A percentile compares a stretch with the other conserved stretches of the same genome.
phyloP scores from a whole-genome alignment of 2,113 vertebrate species.

The Planiliza haematocheilus region DNA sequence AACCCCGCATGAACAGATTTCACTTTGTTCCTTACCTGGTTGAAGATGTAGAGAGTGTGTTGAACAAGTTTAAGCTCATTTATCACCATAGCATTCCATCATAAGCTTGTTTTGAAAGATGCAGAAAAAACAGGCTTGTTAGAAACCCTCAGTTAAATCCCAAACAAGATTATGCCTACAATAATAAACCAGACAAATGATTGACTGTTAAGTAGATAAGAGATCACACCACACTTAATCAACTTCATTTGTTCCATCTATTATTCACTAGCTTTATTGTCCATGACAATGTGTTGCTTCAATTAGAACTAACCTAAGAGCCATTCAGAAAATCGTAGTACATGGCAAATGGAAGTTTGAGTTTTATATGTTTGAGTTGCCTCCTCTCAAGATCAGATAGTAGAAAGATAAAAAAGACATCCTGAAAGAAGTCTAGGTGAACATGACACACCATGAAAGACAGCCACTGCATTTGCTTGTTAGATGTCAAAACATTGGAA shows the following conservation, averaged over 20 bases:
- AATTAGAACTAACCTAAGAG: too few relatives aligned
- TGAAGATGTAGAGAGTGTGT: neutral
- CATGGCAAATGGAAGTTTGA: too few relatives aligned
- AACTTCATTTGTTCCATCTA: neutral
- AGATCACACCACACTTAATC: neutral
- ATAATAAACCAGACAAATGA: too few relatives aligned
- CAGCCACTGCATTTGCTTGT: conserved; percentile 13
- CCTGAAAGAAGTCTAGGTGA: too few relatives aligned
- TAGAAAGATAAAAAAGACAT: too few relatives aligned
- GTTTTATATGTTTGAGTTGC: too few relatives aligned
- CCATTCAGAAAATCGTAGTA: too few relatives aligned
- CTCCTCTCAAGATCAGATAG: too few relatives aligned
- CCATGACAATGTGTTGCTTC: too few relatives aligned
- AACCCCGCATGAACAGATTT: conserved; percentile 5
- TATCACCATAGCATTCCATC: neutral
- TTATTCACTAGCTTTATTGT: neutral
- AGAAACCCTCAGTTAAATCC: neutral
- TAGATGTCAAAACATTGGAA: conserved; percentile 28
- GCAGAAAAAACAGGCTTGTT: neutral
- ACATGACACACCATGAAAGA: neutral
- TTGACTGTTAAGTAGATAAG: neutral
- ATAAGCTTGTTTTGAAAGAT: conserved; percentile 16
- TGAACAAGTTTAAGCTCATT: conserved; percentile 19
- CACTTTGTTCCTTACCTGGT: neutral
- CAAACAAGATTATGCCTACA: neutral